Conservation (phyloP, 2,113 vertebrate genomes). For the Zosterops hypoxanthus region DNA sequence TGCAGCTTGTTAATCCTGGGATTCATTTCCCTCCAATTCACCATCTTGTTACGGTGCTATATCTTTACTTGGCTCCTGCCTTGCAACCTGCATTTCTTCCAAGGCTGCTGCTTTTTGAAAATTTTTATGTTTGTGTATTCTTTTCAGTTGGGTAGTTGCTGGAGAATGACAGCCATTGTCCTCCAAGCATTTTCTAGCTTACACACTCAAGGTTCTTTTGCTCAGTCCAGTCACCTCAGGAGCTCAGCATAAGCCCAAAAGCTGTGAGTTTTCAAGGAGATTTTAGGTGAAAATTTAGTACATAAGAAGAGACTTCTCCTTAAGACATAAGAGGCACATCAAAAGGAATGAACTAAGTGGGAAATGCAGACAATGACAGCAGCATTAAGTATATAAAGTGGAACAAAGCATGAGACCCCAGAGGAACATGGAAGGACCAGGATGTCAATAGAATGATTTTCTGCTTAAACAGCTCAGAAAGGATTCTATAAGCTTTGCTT, state of each 20-base stretch:
- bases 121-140: neutral
- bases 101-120: neutral
- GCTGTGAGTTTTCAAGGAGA: neutral
- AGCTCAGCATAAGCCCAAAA: neutral
- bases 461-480: slow-evolving; percentile 26
- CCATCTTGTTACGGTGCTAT: neutral
- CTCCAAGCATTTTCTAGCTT: neutral
- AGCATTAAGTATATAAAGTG: slow-evolving; percentile 29
- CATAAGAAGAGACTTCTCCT: neutral
- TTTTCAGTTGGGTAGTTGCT: neutral
- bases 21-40: slow-evolving; percentile 19
- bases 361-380: neutral
- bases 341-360: neutral
- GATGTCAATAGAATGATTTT: slow-evolving; percentile 16
- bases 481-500: neutral
- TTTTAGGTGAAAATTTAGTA: slow-evolving; percentile 4
- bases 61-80: neutral
- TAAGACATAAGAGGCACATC: neutral
- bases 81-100: neutral
- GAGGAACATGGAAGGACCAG: neutral
- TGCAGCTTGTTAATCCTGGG: slow-evolving; percentile 23
- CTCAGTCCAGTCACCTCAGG: neutral
- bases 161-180: neutral
- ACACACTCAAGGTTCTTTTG: neutral
- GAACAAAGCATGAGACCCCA: neutral